Conservation (phyloP, 2,888 invertebrate genomes). For the Pediacus dermestoides region DNA sequence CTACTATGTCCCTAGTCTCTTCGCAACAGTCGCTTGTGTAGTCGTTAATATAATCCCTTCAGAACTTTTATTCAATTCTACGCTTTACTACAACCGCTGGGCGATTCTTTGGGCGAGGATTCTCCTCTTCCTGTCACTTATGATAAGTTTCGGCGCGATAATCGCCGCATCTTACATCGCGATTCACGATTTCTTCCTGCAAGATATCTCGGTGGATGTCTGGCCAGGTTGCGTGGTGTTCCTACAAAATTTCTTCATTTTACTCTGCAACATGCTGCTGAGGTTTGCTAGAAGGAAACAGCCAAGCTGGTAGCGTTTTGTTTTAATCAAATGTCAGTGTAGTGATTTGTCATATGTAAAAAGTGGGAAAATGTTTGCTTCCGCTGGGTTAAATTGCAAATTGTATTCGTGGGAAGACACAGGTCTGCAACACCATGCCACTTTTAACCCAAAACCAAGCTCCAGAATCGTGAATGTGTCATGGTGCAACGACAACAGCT, state of each 20-base stretch:
- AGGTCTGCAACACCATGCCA: slow-evolving; percentile 23
- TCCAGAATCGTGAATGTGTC: slow-evolving; percentile 34
- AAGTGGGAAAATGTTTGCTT: slow-evolving; percentile 38
- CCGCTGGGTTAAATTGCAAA: slow-evolving; percentile 31
- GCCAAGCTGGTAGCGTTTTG: background rate
- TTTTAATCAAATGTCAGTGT: slow-evolving; percentile 13
- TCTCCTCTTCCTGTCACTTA: slow-evolving; percentile 31
- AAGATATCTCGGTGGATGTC: slow-evolving; percentile 18
- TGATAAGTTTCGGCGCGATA: slow-evolving; percentile 35
- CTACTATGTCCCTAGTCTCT: slow-evolving; percentile 34
- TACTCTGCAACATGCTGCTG: slow-evolving; percentile 30
- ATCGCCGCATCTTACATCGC: slow-evolving; percentile 35
- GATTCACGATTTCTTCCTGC: slow-evolving; percentile 35
- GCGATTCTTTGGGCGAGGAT: slow-evolving; percentile 26
- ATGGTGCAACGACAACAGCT: slow-evolving; percentile 42
- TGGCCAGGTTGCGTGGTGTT: slow-evolving; percentile 39
- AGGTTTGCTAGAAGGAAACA: slow-evolving; percentile 23
- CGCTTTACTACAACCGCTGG: slow-evolving; percentile 21
- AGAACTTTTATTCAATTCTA: slow-evolving; percentile 24
- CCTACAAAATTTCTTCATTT: slow-evolving; percentile 35
- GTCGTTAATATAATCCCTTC: slow-evolving; percentile 31
- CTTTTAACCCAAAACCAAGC: slow-evolving; percentile 26
- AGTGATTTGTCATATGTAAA: too few relatives aligned
- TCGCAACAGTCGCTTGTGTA: slow-evolving; percentile 29
- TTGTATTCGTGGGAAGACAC: slow-evolving; percentile 31